phyloP scores from a whole-genome alignment of 53 echinoderm and acorn worm species.

The Zoroaster sp. region DNA sequence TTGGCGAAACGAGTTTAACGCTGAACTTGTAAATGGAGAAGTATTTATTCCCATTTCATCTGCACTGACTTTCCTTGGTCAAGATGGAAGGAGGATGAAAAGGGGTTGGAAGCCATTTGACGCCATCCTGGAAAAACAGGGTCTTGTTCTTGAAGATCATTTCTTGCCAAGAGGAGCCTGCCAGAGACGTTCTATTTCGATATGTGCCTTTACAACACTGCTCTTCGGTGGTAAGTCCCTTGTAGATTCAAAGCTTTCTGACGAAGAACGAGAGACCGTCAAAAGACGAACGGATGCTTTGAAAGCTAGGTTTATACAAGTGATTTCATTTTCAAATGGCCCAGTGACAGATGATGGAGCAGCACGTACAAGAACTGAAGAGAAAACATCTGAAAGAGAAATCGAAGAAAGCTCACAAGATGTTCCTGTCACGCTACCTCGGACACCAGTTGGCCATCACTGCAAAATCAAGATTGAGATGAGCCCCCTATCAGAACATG shows the following conservation, averaged over 20 bases:
- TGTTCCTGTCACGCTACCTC: too few relatives aligned
- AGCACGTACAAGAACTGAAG: too few relatives aligned
- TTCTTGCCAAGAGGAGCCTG: neutral
- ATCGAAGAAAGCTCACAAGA: too few relatives aligned
- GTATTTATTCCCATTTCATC: neutral
- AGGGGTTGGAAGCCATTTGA: neutral
- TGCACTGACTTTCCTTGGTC: neutral
- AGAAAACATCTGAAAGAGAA: too few relatives aligned
- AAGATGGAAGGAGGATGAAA: neutral
- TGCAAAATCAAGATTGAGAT: too few relatives aligned
- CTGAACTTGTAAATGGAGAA: neutral
- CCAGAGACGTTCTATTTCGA: neutral
- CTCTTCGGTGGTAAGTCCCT: neutral
- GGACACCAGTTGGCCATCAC: too few relatives aligned
- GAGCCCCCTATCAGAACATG: too few relatives aligned
- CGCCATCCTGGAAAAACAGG: neutral
- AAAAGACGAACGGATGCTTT: neutral
- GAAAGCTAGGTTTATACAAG: neutral
- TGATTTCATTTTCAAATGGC: neutral
- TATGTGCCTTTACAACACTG: neutral
- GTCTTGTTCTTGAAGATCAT: neutral
- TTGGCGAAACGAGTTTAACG: neutral
- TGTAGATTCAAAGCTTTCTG: neutral
- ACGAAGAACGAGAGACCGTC: neutral
- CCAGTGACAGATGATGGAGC: too few relatives aligned